Evolutionary conservation across 2,113 vertebrate species (phyloP).

Genomic region (Emydocephalus ijimae): DNA sequence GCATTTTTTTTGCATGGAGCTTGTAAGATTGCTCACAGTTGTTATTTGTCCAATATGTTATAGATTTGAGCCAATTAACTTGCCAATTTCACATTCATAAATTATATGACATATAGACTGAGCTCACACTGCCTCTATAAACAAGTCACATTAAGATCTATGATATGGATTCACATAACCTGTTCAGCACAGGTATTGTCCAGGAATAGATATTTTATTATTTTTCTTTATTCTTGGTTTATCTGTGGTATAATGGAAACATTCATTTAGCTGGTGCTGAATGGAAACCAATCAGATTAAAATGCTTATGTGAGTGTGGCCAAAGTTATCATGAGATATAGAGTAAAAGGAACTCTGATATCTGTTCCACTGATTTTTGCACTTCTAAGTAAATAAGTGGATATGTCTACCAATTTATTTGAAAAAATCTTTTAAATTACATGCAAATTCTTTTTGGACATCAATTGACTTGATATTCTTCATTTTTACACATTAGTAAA

Average conservation of each 20-base stretch:
- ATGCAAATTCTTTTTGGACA: background rate
- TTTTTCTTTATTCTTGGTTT: background rate
- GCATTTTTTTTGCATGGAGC: background rate
- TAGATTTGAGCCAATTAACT: background rate
- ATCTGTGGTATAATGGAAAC: too few species aligned
- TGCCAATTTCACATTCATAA: background rate
- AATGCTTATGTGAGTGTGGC: background rate
- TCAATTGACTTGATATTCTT: background rate
- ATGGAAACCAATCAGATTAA: too few species aligned
- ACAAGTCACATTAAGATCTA: background rate
- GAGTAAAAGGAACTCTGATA: background rate
- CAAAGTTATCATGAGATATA: background rate
- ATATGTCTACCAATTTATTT: background rate
- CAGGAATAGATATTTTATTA: background rate
- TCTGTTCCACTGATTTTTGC: background rate
- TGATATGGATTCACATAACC: background rate
- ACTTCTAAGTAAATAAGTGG: background rate
- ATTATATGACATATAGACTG: background rate
- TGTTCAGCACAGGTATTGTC: background rate
- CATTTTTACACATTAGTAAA: background rate
- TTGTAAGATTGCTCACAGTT: background rate
- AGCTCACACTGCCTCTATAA: too few species aligned
- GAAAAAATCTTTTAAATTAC: background rate
- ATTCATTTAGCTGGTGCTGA: too few species aligned
- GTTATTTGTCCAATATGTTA: background rate